Conservation (phyloP, 1,140 invertebrate genomes). For the Panagrolaimus sp. region DNA sequence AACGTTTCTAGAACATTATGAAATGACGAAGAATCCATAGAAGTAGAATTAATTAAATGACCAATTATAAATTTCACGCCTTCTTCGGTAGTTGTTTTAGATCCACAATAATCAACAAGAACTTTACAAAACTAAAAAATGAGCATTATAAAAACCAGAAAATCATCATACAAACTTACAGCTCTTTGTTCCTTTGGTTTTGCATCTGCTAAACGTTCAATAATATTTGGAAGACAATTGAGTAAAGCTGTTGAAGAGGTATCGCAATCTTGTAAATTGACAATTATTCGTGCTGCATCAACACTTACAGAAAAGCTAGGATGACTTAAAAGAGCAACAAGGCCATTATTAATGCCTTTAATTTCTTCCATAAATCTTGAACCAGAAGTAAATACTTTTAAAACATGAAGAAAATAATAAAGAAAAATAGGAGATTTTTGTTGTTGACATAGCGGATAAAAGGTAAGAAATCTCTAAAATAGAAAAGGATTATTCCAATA, state of each 20-base stretch:
- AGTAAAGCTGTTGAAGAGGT: not conserved
- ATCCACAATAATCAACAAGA: not conserved
- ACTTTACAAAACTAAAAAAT: slow-evolving; percentile 1
- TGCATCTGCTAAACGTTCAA: not conserved
- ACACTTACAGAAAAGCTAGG: not conserved
- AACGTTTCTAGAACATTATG: not conserved
- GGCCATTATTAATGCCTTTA: not conserved
- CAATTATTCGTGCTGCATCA: not conserved
- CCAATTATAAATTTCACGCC: no score
- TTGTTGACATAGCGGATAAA: not conserved
- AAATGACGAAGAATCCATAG: not conserved
- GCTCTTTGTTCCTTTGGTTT: not conserved
- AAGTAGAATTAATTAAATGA: no score
- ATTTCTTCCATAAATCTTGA: not conserved
- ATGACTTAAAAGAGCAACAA: not conserved
- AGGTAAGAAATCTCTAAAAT: not conserved
- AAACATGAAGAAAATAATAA: not conserved
- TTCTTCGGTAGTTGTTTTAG: no score
- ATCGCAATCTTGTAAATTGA: not conserved
- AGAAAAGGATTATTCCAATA: not conserved
- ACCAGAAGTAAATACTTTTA: not conserved
- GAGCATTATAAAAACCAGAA: no score
- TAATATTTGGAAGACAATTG: not conserved
- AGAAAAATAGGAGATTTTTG: not conserved
- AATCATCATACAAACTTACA: not conserved